phyloP scores from a whole-genome alignment of 2,797 vertebrate genomes.

The Lutjanus argentimaculatus region DNA sequence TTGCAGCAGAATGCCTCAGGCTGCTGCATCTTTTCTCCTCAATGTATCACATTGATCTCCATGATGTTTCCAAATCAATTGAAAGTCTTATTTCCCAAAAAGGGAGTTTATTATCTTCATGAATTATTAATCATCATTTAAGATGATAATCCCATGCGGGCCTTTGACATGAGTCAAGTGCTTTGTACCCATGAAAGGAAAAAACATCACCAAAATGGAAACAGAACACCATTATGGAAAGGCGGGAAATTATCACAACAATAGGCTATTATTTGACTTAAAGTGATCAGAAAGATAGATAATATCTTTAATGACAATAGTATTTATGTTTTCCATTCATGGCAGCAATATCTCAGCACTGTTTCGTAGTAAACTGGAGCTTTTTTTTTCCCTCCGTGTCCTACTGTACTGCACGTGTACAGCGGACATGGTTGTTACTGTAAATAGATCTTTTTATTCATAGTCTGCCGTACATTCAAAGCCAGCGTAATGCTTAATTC shows the following conservation, averaged over 20 bases:
- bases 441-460: slow-evolving; percentile 59
- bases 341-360: background rate
- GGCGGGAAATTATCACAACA: background rate
- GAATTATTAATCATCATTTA: slow-evolving; percentile 58
- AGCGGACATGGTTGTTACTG: slow-evolving; percentile 38
- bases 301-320: background rate
- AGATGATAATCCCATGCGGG: slow-evolving; percentile 44
- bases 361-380: background rate
- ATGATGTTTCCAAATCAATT: slow-evolving; percentile 39
- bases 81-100: slow-evolving; percentile 42
- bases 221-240: background rate
- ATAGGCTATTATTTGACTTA: slow-evolving; percentile 3
- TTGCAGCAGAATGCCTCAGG: background rate
- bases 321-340: slow-evolving; percentile 13
- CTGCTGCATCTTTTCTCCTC: background rate
- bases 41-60: slow-evolving; percentile 2
- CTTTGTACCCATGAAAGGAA: slow-evolving; percentile 37
- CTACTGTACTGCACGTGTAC: slow-evolving; percentile 13
- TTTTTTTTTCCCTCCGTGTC: slow-evolving; percentile 22
- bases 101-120: slow-evolving; percentile 37
- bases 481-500: slow-evolving; percentile 30
- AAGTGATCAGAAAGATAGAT: background rate
- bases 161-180: slow-evolving; percentile 38
- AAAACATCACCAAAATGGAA: slow-evolving; percentile 6
- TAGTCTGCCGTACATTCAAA: slow-evolving; percentile 37